Percentiles rank a stretch among this genome's conserved stretches.
Conservation (phyloP, 2,888 invertebrate species). For the Callyntrura guangdongensis region DNA sequence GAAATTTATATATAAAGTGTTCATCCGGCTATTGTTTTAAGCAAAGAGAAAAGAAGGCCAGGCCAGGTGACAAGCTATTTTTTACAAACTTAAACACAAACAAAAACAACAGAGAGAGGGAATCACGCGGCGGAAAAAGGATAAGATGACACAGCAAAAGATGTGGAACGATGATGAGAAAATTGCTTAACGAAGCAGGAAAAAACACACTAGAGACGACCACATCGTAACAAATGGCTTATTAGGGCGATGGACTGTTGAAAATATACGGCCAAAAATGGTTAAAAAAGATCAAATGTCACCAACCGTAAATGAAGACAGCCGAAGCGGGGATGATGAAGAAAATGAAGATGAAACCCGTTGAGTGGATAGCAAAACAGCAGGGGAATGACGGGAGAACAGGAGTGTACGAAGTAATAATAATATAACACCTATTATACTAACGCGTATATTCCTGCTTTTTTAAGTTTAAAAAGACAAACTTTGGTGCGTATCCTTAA, state of each 20-base stretch:
- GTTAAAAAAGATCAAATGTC: slow-evolving; percentile 52
- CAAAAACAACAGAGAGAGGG: neutral
- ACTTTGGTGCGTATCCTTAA: neutral
- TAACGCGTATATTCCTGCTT: no score
- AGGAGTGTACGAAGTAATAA: neutral
- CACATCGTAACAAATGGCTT: slow-evolving; percentile 50
- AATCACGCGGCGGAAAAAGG: neutral
- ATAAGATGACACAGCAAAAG: slow-evolving; percentile 19
- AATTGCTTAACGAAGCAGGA: slow-evolving; percentile 12
- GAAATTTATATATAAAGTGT: no score
- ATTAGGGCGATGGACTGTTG: slow-evolving; percentile 25
- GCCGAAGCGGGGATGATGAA: no score
- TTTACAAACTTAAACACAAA: no score
- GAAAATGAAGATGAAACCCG: slow-evolving; percentile 16
- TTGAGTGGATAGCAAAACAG: neutral
- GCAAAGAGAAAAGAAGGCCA: neutral
- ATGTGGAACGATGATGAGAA: neutral
- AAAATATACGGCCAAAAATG: slow-evolving; percentile 52
- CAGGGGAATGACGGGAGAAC: neutral
- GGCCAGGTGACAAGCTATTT: slow-evolving; percentile 42
- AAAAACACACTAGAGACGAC: neutral
- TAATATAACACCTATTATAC: no score
- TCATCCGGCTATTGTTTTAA: slow-evolving; percentile 46
- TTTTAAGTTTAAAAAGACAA: no score
- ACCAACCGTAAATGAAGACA: slow-evolving; percentile 2